These are phyloP conservation scores for Nannospalax galili DNA, from an alignment of 2,113 vertebrate species.

Conservation along the genomic window DNA sequence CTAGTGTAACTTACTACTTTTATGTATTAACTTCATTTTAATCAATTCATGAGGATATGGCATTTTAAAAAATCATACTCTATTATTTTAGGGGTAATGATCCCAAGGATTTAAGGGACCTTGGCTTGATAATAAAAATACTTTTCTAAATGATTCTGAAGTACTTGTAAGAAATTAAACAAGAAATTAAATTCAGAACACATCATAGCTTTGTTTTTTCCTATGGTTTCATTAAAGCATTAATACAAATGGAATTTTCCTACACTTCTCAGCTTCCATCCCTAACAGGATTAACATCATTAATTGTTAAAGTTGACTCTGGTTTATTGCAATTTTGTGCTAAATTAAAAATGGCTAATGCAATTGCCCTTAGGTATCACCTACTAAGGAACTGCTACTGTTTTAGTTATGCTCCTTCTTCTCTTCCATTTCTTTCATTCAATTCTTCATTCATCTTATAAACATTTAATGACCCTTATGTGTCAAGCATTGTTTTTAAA, in stretches of 20 bases:
- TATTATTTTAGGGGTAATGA: neutral
- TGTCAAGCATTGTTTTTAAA: slow-evolving; percentile 21
- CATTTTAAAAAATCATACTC: slow-evolving; percentile 5
- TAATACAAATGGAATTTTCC: slow-evolving; percentile 49
- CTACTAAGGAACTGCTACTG: slow-evolving; percentile 21
- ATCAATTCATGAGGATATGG: neutral
- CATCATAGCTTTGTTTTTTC: slow-evolving; percentile 56
- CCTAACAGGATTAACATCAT: slow-evolving; percentile 21
- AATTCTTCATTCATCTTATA: slow-evolving; percentile 14
- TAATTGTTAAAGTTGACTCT: slow-evolving; percentile 45
- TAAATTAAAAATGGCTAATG: neutral
- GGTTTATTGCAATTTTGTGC: slow-evolving; percentile 39
- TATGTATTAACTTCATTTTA: slow-evolving; percentile 18
- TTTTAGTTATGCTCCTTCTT: slow-evolving; percentile 12
- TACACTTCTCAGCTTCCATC: neutral
- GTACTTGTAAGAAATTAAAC: slow-evolving; percentile 8
- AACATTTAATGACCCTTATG: neutral
- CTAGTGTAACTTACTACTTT: neutral
- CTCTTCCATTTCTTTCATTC: neutral
- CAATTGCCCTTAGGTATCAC: slow-evolving; percentile 27
- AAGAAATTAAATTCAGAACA: slow-evolving; percentile 46
- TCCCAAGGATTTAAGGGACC: neutral
- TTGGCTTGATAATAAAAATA: slow-evolving; percentile 28
- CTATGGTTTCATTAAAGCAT: slow-evolving; percentile 49
- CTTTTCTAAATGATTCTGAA: slow-evolving; percentile 51